Base-by-base conservation (phyloP, 2,113 vertebrate genomes). In the Alethe diademata region DNA sequence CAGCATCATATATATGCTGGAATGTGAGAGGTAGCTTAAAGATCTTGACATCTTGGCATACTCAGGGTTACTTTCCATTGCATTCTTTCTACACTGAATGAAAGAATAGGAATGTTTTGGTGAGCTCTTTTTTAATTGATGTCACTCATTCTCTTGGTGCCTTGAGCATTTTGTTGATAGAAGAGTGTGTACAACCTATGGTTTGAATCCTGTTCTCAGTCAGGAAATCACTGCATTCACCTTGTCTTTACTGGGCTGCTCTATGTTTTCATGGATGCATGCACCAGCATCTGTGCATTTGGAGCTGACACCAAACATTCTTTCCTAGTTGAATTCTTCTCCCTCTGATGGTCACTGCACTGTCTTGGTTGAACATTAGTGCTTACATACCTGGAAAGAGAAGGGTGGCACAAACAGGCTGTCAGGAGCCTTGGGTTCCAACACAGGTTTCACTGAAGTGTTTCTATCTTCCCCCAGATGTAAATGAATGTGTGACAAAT, bases 401-500 rank as follows among this genome's bases (percentile, higher is more conserved):
- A 28, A 38, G 22, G 17, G 26, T 6, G 3, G 64, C 36, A 80
- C 67, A 38, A 64, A 43, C 12, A 54, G n/a, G 36, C 54, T 93
- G 54, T 51, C 42, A 33, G 29, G n/a, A 82, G 76, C 51, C 35
- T 62, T 29, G 50, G 5, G 31, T 28, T 64, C 57, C 58, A 50
- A 4, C 1, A 1, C 35, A 66, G 29, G 64, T 96, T 92, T 97
- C 91, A 86, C 26, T 79, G 54, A 56, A 61, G 33, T 31, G 1
- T 88, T 88, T 90, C 0, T 69, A 5, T 93, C 24, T 95, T 76
- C 93, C 98, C 98, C 75, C 97, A 99, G 99, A 99, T 96, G 86
- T 98, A 45, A 98, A 99, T 64, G 99, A 99, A 96, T 99, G 99
- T 88, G 90, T 97, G 70, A 28, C 91, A 75, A 96, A 96, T 58